These are phyloP conservation scores for Netta rufina DNA, from an alignment of 2,797 vertebrate genomes.

Conservation along the genomic window DNA sequence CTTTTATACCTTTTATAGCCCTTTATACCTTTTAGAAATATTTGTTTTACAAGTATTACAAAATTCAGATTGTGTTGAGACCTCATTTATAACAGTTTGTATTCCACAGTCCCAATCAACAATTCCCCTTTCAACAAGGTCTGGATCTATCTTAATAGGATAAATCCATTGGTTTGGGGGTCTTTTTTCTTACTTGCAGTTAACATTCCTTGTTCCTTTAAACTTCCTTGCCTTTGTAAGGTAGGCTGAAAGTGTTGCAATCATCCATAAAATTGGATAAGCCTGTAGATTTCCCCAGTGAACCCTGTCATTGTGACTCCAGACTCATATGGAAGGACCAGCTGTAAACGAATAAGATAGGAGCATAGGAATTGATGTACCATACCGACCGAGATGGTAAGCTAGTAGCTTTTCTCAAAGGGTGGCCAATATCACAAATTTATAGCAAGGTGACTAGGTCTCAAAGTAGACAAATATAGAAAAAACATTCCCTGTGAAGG, in stretches of 20 bases:
- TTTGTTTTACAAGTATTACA: too few species aligned
- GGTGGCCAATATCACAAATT: not conserved
- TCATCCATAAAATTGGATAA: constrained; percentile 24
- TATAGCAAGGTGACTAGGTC: not conserved
- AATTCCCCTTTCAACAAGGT: not conserved
- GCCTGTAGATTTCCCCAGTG: not conserved
- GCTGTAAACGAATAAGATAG: not conserved
- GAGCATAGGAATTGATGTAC: not conserved
- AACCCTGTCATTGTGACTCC: not conserved
- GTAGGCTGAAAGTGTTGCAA: not conserved
- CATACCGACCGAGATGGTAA: not conserved
- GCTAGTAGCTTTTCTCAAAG: not conserved
- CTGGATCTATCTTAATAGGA: not conserved
- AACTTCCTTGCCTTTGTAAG: not conserved
- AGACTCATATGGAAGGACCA: not conserved
- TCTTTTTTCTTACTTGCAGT: not conserved
- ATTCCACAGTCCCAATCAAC: not conserved
- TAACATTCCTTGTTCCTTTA: not conserved
- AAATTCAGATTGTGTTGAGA: too few species aligned
- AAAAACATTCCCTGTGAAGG: not conserved
- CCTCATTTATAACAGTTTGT: not conserved
- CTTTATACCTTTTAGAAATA: too few species aligned
- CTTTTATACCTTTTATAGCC: too few species aligned
- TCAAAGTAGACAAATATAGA: not conserved
- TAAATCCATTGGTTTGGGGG: not conserved